These are phyloP conservation scores for Gymnoscelis rufifasciata DNA, from an alignment of 2,888 invertebrate species.

Conservation along the genomic window DNA sequence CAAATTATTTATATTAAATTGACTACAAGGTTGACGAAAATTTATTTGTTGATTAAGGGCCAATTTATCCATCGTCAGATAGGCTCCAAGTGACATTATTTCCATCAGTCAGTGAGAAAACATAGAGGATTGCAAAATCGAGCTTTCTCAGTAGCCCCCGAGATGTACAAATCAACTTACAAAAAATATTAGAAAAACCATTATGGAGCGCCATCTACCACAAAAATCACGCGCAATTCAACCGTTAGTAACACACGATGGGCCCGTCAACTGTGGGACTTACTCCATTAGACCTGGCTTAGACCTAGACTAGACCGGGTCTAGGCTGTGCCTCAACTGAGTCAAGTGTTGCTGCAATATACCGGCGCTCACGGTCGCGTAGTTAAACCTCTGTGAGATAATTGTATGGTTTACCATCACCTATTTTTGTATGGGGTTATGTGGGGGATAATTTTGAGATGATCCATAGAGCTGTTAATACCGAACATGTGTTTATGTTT, in stretches of 20 bases:
- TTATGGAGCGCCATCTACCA: constrained; percentile 20
- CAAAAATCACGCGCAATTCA: constrained; percentile 20
- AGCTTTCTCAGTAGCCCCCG: no score
- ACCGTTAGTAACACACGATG: constrained; percentile 46
- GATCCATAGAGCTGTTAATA: constrained; percentile 3
- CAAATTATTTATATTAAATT: no score
- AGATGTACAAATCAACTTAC: no score
- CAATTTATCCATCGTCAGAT: no score
- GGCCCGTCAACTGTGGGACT: constrained; percentile 58
- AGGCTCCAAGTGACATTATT: no score
- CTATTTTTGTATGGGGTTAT: constrained; percentile 38
- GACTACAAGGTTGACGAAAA: no score
- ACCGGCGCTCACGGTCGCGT: constrained; percentile 75
- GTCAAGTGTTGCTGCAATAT: constrained; percentile 76
- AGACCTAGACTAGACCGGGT: constrained; percentile 48
- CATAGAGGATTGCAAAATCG: no score
- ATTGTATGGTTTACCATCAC: constrained; percentile 70
- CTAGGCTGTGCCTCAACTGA: constrained; percentile 68
- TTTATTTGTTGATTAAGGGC: no score
- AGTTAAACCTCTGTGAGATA: constrained; percentile 78
- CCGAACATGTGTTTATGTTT: not conserved
- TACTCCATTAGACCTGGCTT: constrained; percentile 56
- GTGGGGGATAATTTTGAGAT: constrained; percentile 11
- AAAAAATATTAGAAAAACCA: not conserved
- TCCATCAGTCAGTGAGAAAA: no score